Evolutionary conservation across 2,888 invertebrate species (phyloP), one percentile per base, ranked within the genome.

Genomic region (Rambutsinella grinnellia): DNA sequence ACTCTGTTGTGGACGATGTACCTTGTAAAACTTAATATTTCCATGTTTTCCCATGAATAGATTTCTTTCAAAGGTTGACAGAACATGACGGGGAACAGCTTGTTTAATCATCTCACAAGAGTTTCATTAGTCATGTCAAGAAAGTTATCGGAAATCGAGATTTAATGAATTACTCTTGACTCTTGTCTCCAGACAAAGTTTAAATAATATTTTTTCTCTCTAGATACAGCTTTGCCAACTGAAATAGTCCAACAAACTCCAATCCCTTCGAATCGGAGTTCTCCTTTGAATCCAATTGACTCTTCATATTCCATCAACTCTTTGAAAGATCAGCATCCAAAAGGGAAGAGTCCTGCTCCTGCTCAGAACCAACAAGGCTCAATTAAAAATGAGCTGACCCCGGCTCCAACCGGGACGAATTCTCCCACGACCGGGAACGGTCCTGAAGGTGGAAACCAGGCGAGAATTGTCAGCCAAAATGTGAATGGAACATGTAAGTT

Each of bases 401-500:
- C n/a, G n/a, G n/a, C n/a, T n/a, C n/a, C n/a, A n/a, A n/a, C n/a
- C n/a, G n/a, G n/a, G 46, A 17, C 15, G 10, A n/a, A n/a, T n/a
- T n/a, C n/a, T n/a, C n/a, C n/a, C n/a, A 15, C 47, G 13, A 15
- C 8, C 26, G 44, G 62, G 6, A 65, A 21, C 44, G 15, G 19
- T 51, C 23, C 15, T 21, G 8, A 21, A 19, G 36, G 49, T 13
- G 51, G 58, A 3, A 53, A 3, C 46, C 15, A n/a, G 28, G 27
- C 46, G 13, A 77, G 74, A 68, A 82, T 82, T 53, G 81, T 81
- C 72, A 80, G 82, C 60, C 82, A 81, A 63, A 82, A 82, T 76
- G 63, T 81, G 54, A 82, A 82, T 60, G 81, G 81, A 68, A 82
- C 82, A 44, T 27, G 82, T 82, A 80, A 82, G 81, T n/a, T n/a